Conservation (phyloP, 2,888 invertebrate genomes). For the Drosophila nr. medialis region DNA sequence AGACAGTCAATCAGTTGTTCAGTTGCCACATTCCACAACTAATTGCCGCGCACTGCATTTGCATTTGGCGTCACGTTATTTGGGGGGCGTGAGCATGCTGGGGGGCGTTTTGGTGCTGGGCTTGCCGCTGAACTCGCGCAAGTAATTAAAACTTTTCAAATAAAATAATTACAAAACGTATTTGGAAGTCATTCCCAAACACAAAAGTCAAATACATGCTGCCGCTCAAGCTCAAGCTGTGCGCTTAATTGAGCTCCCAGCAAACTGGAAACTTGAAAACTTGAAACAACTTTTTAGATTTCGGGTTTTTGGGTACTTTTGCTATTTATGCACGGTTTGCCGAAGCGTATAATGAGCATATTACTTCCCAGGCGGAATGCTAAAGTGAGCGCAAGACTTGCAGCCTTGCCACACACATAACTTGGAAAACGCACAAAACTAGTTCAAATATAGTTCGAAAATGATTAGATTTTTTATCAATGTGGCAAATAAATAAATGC, state of each 20-base stretch:
- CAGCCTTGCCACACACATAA: neutral
- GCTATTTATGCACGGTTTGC: neutral
- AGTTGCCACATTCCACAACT: constrained; percentile 29
- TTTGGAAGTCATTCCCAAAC: constrained; percentile 63
- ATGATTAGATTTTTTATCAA: neutral
- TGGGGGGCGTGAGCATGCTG: neutral
- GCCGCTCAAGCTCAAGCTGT: constrained; percentile 44
- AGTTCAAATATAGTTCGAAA: neutral
- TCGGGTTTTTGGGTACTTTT: constrained; percentile 1
- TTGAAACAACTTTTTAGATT: constrained; percentile 23
- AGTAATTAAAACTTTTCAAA: constrained; percentile 80
- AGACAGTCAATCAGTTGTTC: constrained; percentile 37
- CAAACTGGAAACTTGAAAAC: constrained; percentile 18
- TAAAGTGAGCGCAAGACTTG: neutral
- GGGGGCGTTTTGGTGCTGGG: neutral
- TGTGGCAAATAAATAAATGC: neutral
- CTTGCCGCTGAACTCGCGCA: constrained; percentile 41
- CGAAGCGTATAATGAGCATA: neutral
- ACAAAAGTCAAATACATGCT: constrained; percentile 72
- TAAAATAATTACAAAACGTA: constrained; percentile 74
- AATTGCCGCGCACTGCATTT: constrained; percentile 44
- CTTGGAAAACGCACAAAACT: neutral
- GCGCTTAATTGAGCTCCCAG: constrained; percentile 58
- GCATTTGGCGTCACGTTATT: constrained; percentile 7
- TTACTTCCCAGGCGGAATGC: neutral